A percentile compares a stretch with the other conserved stretches of the same genome.
These are phyloP conservation scores for Sebastes nivosus DNA, from an alignment of 2,797 vertebrate genomes.

Conservation along the genomic window DNA sequence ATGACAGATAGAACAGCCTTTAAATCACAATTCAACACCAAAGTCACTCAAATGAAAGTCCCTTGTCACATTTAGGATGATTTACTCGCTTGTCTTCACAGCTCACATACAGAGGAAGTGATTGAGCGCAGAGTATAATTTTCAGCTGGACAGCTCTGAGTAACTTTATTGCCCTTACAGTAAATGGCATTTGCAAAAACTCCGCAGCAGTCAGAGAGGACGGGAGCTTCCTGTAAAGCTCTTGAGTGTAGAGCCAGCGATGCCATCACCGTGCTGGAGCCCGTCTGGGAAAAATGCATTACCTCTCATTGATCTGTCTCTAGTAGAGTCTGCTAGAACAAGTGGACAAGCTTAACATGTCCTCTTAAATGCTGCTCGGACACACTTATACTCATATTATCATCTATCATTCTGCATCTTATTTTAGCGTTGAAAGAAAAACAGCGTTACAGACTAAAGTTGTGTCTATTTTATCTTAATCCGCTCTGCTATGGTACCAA, in stretches of 20 bases:
- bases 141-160: not conserved
- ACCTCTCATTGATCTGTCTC: conserved; percentile 55
- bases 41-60: not conserved
- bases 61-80: not conserved
- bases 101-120: conserved; percentile 7
- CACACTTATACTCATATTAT: not conserved
- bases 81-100: conserved; percentile 7
- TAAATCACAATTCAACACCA: not conserved
- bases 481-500: not conserved
- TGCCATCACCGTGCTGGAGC: conserved; percentile 14
- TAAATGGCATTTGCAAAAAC: conserved; percentile 43
- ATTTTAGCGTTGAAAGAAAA: not conserved
- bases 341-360: not conserved
- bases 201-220: conserved; percentile 4
- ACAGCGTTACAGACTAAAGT: not conserved
- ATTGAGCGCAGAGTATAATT: conserved; percentile 2
- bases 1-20: not conserved
- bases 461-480: not conserved
- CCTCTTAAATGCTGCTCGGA: not conserved
- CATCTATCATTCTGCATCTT: not conserved
- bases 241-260: conserved; percentile 20
- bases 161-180: conserved; percentile 17
- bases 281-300: conserved; percentile 43
- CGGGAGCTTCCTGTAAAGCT: conserved; percentile 18
- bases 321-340: conserved; percentile 14